Evolutionary conservation across 1,140 invertebrate species (phyloP), one percentile per base, ranked within the genome.

Genomic region (Brachystomella parvula): DNA sequence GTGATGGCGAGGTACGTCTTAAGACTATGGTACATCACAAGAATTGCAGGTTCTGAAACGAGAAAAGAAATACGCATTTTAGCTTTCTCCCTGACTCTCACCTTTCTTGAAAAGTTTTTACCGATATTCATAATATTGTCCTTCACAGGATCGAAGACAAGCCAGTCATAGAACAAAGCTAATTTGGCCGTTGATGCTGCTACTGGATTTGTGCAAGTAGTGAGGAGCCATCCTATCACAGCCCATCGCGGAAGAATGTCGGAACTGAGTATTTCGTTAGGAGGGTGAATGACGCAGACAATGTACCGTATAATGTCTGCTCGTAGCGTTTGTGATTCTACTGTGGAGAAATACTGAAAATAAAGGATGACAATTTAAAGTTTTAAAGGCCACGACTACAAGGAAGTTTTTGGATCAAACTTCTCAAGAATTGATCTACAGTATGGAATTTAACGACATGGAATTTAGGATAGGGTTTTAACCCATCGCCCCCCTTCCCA

Each of bases 91-190:
- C 67, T 17, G n/a, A n/a, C n/a, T n/a, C n/a, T n/a, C n/a, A n/a
- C n/a, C n/a, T n/a, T n/a, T 0, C 12, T 53, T 15, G 17, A 69
- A 47, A 71, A 57, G 53, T 60, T 64, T 74, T 78, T 76, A 84
- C 83, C 83, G 75, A 98, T 96, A 77, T 97, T 96, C 95, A 98
- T 98, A 68, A 98, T 98, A 76, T 95, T 98, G 78, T 98, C 95
- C 78, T 92, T 92, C 62, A 92, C 88, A 31, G 90, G 85, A 76
- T 98, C 94, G 79, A 92, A 98, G 77, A 96, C 93, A 3, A 97
- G 80, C 95, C 95, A 98, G 80, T 98, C 95, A 79, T 96, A 98
- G 78, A 98, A 98, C 15, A 98, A 79, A 9, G 94, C 92, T 47
- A 98, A 78, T 81, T 98, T 98, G 24, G 92, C 92, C 84, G 96